These are phyloP conservation scores for Magallana nippona DNA, from an alignment of 2,888 invertebrate genomes.

Conservation along the genomic window DNA sequence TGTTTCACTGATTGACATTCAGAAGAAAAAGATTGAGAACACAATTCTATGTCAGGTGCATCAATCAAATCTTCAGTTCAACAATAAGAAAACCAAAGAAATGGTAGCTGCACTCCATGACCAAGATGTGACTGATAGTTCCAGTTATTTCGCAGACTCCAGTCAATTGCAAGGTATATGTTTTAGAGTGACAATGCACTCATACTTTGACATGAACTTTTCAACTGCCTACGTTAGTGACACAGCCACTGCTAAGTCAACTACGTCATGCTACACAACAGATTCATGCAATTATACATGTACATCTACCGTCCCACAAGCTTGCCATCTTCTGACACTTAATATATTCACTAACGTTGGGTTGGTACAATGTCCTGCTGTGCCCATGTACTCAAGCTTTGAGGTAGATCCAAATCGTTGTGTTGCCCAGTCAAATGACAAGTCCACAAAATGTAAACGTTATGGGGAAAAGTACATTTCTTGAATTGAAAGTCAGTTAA, in stretches of 20 bases:
- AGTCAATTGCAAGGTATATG: not conserved
- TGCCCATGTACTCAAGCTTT: not conserved
- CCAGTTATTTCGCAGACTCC: not conserved
- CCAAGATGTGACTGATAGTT: not conserved
- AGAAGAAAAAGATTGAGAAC: constrained; percentile 2
- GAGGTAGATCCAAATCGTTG: not conserved
- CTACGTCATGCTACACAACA: not conserved
- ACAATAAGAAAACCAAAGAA: not conserved
- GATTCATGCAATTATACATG: not conserved
- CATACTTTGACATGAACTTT: constrained; percentile 14
- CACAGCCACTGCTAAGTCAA: not conserved
- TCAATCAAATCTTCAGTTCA: not conserved
- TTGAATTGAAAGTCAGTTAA: not conserved
- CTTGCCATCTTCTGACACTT: too few species aligned
- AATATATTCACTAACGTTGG: too few species aligned
- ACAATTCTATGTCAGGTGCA: not conserved
- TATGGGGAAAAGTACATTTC: not conserved
- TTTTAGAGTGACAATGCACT: not conserved
- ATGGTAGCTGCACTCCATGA: not conserved
- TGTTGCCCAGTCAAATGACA: not conserved
- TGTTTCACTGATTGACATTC: not conserved
- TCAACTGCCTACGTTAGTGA: not conserved
- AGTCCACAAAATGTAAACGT: not conserved
- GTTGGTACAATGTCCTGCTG: not conserved
- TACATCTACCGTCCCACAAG: too few species aligned